Evolutionary conservation across 2,113 vertebrate species (phyloP).

Genomic region (Cisticola juncidis): DNA sequence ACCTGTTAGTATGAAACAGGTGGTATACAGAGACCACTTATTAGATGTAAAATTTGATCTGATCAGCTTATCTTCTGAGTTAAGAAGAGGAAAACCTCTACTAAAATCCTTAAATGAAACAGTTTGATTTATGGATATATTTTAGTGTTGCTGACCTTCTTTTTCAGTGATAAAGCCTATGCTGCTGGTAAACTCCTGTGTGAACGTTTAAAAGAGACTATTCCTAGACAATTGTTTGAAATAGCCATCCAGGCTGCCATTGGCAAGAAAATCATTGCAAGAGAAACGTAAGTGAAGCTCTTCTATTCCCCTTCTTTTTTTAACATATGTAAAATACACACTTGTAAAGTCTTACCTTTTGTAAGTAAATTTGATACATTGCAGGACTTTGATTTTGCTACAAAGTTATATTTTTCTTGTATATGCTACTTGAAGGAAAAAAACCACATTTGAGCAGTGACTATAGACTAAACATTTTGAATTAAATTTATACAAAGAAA

Average conservation of each 20-base stretch:
- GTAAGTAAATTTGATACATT: not conserved
- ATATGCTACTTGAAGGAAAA: not conserved
- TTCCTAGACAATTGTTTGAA: slow-evolving; percentile 95
- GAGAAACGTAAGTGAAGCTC: slow-evolving; percentile 89
- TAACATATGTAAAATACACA: not conserved
- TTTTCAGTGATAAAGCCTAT: slow-evolving; percentile 84
- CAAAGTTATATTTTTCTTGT: not conserved
- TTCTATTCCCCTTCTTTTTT: not conserved
- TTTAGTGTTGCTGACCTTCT: not conserved
- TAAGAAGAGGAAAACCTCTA: not conserved
- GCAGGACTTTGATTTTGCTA: not conserved
- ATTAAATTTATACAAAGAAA: not conserved
- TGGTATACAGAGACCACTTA: not conserved
- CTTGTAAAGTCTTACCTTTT: not conserved
- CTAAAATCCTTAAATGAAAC: not conserved
- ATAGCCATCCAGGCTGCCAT: slow-evolving; percentile 91
- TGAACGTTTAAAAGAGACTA: slow-evolving; percentile 87
- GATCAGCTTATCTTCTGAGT: not conserved
- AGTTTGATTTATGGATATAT: not conserved
- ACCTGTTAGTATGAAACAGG: not conserved
- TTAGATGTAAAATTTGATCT: not conserved
- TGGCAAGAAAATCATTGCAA: slow-evolving; percentile 89
- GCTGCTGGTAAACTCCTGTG: slow-evolving; percentile 86
- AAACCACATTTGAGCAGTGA: not conserved
- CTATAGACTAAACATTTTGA: not conserved